Evolutionary conservation across 1,140 invertebrate species (phyloP).

Genomic region (Sinonovacula constricta): DNA sequence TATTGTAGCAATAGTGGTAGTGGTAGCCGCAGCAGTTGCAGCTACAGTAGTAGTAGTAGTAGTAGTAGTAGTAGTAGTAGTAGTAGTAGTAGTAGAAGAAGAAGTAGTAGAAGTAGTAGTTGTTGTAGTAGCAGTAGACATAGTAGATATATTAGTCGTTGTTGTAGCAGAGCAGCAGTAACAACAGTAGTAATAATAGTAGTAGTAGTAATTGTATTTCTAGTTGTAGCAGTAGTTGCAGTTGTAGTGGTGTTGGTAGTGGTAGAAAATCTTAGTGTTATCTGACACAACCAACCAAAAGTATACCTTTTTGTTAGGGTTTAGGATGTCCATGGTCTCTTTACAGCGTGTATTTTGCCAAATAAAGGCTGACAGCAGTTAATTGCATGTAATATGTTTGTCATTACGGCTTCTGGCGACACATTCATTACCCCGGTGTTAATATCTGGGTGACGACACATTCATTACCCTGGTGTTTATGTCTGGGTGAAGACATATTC

Average conservation of each 20-base stretch:
- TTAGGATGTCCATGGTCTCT: too few species aligned
- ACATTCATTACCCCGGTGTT: too few species aligned
- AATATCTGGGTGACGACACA: too few species aligned
- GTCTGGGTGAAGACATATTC: too few species aligned
- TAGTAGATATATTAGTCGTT: neutral
- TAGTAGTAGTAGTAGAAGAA: neutral
- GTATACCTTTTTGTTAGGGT: too few species aligned
- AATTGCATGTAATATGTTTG: too few species aligned
- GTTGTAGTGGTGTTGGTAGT: slow-evolving; percentile 1
- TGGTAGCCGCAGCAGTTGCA: slow-evolving; percentile 1
- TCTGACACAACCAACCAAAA: too few species aligned
- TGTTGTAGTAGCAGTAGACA: neutral
- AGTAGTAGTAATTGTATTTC: neutral
- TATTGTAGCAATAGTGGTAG: slow-evolving; percentile 4
- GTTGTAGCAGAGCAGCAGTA: neutral
- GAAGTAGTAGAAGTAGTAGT: neutral
- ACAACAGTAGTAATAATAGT: neutral
- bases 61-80: slow-evolving; percentile 4
- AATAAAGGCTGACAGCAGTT: too few species aligned
- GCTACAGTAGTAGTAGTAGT: slow-evolving; percentile 3
- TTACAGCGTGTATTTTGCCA: too few species aligned
- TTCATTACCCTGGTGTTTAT: too few species aligned
- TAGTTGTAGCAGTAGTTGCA: neutral
- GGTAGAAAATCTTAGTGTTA: too few species aligned
- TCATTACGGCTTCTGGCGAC: too few species aligned